Evolutionary conservation across 2,113 vertebrate genomes (phyloP), one percentile per base, ranked within the genome.

Genomic region (Vicugna pacos): DNA sequence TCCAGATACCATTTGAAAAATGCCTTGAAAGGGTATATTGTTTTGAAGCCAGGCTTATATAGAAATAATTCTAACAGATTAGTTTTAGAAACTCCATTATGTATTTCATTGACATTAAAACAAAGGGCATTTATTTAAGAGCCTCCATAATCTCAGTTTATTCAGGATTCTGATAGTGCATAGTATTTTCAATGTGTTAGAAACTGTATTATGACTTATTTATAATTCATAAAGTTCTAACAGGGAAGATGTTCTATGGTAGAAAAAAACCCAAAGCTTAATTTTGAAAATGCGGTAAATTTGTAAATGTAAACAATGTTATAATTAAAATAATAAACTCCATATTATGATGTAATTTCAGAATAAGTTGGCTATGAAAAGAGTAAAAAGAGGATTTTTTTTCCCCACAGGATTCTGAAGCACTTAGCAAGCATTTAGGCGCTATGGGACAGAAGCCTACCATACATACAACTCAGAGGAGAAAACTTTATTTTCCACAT

Each of bases 331-430:
- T 64, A 87, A 58, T 38, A 89, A 67, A 95, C 26, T 95, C 72
- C 70, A 5, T 89, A 94, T 73, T 81, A 70, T 65, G 24, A 75
- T 69, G 28, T 20, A 88, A 95, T 93, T 97, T 87, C 0, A 58
- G 0, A 97, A 76, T 97, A 2, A 24, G 79, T 32, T n/a, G 73
- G 35, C 85, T 96, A 58, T 62, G 73, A 88, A 65, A 48, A 88
- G 73, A 90, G 75, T 95, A 94, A 98, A 95, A 97, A 82, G 24
- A 88, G 89, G 89, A 65, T 11, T 20, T 89, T 94, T 94, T 91
- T 73, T 64, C 94, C 95, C 95, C 94, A 82, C 67, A 97, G 94
- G 80, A 85, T 95, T 98, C 97, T 72, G 28, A 13, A 65, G 15
- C 79, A 85, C 67, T 98, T 4, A 48, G 58, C 50, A 96, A 28